These are phyloP conservation scores for Columbina picui DNA, from an alignment of 2,113 vertebrate species.

Conservation along the genomic window DNA sequence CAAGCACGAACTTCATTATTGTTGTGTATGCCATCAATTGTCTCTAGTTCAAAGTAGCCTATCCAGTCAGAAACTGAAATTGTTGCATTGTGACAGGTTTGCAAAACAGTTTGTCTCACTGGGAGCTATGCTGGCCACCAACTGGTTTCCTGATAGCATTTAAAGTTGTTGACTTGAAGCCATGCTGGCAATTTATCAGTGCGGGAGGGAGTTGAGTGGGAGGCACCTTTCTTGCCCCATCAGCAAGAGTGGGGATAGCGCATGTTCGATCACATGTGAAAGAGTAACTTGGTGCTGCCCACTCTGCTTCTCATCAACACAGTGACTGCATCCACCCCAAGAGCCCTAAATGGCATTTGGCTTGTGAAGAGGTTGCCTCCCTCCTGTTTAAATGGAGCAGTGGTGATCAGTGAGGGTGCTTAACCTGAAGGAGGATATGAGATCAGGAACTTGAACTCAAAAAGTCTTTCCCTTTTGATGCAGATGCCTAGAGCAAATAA, in stretches of 20 bases:
- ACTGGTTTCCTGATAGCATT: neutral
- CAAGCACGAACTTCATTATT: neutral
- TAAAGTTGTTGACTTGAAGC: slow-evolving; percentile 12
- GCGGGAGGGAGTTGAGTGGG: neutral
- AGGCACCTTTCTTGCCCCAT: neutral
- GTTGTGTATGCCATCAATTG: neutral
- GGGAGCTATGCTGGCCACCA: neutral
- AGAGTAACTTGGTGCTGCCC: neutral
- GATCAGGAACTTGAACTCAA: neutral
- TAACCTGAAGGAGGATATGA: neutral
- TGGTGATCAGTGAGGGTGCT: neutral
- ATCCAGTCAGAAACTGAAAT: neutral
- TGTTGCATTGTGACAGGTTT: neutral
- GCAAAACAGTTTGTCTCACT: neutral
- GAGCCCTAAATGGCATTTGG: neutral
- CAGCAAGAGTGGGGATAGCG: neutral
- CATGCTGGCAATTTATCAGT: neutral
- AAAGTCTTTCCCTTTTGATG: neutral
- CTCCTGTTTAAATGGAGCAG: neutral
- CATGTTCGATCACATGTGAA: neutral
- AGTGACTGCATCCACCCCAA: neutral
- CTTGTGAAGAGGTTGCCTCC: neutral
- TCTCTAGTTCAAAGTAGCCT: neutral
- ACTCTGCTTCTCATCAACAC: neutral
- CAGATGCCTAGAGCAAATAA: neutral